A percentile compares a stretch with the other conserved stretches of the same genome.
These are phyloP conservation scores for Lasioglossum vierecki DNA, from an alignment of 2,888 invertebrate species.

Conservation along the genomic window DNA sequence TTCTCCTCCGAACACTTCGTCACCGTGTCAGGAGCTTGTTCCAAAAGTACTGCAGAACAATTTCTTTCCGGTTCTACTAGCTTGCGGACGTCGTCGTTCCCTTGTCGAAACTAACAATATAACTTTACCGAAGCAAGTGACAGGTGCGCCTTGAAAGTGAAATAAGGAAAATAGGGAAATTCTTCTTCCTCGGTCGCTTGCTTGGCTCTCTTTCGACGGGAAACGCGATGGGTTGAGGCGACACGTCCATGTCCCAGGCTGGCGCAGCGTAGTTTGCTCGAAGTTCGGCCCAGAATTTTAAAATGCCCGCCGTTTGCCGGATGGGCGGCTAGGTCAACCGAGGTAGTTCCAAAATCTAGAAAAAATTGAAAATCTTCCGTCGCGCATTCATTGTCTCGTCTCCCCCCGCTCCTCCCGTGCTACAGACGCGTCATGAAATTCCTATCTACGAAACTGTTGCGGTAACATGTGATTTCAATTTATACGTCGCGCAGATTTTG, in stretches of 20 bases:
- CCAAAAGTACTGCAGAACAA: constrained; percentile 1
- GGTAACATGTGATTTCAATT: constrained; percentile 22
- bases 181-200: constrained; percentile 37
- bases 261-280: constrained; percentile 54
- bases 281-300: constrained; percentile 68
- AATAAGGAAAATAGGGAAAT: constrained; percentile 64
- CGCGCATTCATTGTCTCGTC: constrained; percentile 32
- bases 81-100: constrained; percentile 18
- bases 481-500: background rate
- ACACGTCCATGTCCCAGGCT: constrained; percentile 58
- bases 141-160: constrained; percentile 59
- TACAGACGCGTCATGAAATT: constrained; percentile 3
- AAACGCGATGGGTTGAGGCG: constrained; percentile 48
- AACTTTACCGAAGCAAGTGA: constrained; percentile 52
- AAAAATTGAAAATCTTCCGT: constrained; percentile 62
- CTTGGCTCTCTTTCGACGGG: constrained; percentile 28
- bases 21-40: constrained; percentile 13
- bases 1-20: constrained; percentile 5
- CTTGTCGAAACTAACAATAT: constrained; percentile 49
- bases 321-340: constrained; percentile 37
- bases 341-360: constrained; percentile 38
- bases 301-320: constrained; percentile 53
- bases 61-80: constrained; percentile 6
- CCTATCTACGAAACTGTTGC: background rate
- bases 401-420: background rate